Evolutionary conservation across 1,140 invertebrate genomes (phyloP).

Genomic region (Brachionus manjavacas): DNA sequence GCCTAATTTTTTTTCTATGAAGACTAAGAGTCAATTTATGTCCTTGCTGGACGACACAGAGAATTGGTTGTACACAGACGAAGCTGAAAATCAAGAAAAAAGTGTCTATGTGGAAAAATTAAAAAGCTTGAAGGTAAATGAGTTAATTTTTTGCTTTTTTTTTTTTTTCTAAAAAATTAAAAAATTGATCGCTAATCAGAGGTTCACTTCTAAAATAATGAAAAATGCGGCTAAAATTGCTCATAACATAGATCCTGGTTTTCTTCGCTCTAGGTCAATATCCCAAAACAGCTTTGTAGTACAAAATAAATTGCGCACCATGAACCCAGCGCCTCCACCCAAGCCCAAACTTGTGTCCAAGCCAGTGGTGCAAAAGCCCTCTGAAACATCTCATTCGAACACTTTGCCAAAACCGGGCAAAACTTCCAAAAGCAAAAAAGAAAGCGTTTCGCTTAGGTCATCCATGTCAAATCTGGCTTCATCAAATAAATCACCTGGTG

Average conservation of each 20-base stretch:
- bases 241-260: neutral
- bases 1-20: no score
- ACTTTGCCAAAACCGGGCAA: neutral
- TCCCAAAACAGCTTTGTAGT: neutral
- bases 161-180: neutral
- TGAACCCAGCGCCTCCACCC: neutral
- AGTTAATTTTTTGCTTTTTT: conserved; percentile 29
- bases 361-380: neutral
- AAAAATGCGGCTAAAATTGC: neutral
- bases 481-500: neutral
- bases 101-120: conserved; percentile 71
- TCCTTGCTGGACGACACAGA: conserved; percentile 73
- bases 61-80: conserved; percentile 83
- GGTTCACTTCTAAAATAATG: neutral
- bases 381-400: neutral
- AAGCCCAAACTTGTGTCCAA: neutral
- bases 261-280: neutral
- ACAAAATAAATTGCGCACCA: conserved; percentile 15
- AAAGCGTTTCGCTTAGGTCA: neutral
- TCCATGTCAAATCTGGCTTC: neutral
- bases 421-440: neutral
- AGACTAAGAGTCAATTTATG: neutral
- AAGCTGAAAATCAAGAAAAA: conserved; percentile 82
- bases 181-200: neutral
- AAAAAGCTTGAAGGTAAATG: conserved; percentile 62